Percentiles rank a stretch among this genome's conserved stretches.
Conservation (phyloP, 1,140 invertebrate species). For the Oncopeltus fasciatus region DNA sequence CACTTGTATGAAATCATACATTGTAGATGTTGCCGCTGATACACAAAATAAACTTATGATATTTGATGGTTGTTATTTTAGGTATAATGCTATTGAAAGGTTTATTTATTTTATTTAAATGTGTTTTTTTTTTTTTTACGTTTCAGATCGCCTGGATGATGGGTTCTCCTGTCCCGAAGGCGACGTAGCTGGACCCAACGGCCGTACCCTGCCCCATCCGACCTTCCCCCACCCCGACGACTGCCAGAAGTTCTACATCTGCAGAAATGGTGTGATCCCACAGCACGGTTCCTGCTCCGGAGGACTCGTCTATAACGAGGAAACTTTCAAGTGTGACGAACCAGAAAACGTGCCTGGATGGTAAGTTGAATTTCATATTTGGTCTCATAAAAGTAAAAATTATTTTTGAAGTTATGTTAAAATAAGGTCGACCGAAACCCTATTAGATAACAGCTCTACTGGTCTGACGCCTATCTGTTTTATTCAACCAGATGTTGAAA, state of each 20-base stretch:
- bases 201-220: conserved; percentile 55
- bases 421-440: too few species aligned
- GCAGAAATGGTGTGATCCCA: conserved; percentile 58
- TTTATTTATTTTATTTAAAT: background rate
- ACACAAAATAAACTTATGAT: background rate
- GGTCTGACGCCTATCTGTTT: too few species aligned
- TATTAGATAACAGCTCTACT: too few species aligned
- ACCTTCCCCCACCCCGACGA: conserved; percentile 68
- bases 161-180: conserved; percentile 63
- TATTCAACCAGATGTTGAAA: too few species aligned
- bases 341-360: conserved; percentile 67
- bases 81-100: background rate
- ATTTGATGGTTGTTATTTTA: background rate
- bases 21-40: too few species aligned
- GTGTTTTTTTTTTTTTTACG: background rate
- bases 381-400: too few species aligned
- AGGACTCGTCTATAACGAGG: conserved; percentile 68
- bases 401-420: too few species aligned
- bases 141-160: conserved; percentile 47
- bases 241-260: conserved; percentile 75
- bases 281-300: conserved; percentile 59
- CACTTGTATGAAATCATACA: too few species aligned
- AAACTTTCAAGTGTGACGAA: conserved; percentile 63
- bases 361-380: too few species aligned
- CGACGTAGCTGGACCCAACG: conserved; percentile 49